phyloP scores from a whole-genome alignment of 2,888 invertebrate species.

The Leptinotarsa tumamoca region DNA sequence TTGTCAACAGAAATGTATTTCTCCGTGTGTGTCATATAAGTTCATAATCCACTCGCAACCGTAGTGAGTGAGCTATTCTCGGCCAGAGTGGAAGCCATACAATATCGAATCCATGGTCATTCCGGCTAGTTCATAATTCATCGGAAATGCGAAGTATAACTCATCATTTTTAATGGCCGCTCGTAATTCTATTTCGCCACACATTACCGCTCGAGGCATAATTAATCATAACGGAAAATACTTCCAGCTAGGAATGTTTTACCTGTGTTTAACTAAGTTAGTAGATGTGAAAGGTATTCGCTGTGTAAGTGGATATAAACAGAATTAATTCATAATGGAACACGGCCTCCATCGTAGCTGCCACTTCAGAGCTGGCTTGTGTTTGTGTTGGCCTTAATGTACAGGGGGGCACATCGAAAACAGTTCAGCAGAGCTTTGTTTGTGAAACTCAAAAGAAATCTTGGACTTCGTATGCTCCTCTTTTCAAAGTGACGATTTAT shows the following conservation, averaged over 20 bases:
- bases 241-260: conserved; percentile 49
- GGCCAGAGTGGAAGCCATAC: conserved; percentile 25
- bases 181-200: conserved; percentile 41
- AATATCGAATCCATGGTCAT: conserved; percentile 23
- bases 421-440: too few relatives aligned
- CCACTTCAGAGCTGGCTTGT: conserved; percentile 41
- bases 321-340: conserved; percentile 58
- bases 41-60: too few relatives aligned
- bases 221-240: conserved; percentile 46
- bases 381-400: conserved; percentile 48
- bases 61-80: background rate
- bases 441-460: too few relatives aligned
- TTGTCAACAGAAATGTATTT: too few relatives aligned
- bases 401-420: too few relatives aligned
- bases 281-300: conserved; percentile 53
- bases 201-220: conserved; percentile 39
- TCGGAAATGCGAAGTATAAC: conserved; percentile 33
- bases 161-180: conserved; percentile 41
- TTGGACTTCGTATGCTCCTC: too few relatives aligned
- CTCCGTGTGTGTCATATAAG: too few relatives aligned
- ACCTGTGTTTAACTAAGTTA: conserved; percentile 53
- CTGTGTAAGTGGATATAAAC: conserved; percentile 55
- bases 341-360: conserved; percentile 7
- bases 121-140: conserved; percentile 36
- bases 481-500: too few relatives aligned